A percentile compares a stretch with the other conserved stretches of the same genome.
phyloP scores from a whole-genome alignment of 2,797 vertebrate genomes.

The Eulemur mongoz region DNA sequence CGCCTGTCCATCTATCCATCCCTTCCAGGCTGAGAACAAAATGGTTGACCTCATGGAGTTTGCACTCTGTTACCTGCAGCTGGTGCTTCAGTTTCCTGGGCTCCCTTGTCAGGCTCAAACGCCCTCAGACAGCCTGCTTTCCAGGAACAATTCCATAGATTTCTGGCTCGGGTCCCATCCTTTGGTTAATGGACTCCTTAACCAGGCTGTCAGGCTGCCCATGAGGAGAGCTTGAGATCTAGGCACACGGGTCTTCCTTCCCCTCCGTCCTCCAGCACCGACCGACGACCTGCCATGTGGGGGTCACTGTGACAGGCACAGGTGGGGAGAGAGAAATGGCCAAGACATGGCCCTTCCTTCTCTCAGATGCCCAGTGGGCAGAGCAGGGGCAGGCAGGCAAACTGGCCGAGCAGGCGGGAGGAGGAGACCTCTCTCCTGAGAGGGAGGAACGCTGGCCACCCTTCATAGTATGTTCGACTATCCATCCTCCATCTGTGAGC shows the following conservation, averaged over 20 bases:
- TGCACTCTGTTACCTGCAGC: background rate
- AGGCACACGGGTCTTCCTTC: background rate
- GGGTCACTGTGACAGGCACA: background rate
- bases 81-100: background rate
- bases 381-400: background rate
- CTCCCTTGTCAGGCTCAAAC: background rate
- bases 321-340: background rate
- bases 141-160: slow-evolving; percentile 36
- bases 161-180: slow-evolving; percentile 17
- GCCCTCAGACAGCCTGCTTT: slow-evolving; percentile 34
- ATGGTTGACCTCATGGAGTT: background rate
- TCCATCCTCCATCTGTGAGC: background rate
- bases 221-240: background rate
- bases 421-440: background rate
- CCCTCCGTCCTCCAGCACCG: background rate
- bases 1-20: background rate
- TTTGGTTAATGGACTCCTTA: background rate
- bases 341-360: background rate
- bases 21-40: background rate
- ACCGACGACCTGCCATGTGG: background rate
- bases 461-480: no score
- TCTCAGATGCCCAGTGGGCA: background rate
- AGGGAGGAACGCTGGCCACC: background rate
- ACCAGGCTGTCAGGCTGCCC: background rate
- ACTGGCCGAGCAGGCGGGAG: background rate